Evolutionary conservation across 2,888 invertebrate genomes (phyloP), one percentile per base, ranked within the genome.

Genomic region (Rambutsinella grinnellia): DNA sequence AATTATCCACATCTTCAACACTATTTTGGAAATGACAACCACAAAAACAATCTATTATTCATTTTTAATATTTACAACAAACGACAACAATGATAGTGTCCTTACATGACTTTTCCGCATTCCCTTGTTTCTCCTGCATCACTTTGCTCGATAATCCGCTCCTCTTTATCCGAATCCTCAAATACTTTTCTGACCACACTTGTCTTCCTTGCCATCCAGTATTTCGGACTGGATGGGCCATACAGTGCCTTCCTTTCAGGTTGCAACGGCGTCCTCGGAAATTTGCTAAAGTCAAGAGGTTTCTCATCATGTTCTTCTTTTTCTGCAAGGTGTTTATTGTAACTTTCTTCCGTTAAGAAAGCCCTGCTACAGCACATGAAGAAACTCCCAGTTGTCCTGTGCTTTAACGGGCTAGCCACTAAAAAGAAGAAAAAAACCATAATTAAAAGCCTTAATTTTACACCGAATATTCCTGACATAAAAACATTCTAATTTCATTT

Each of bases 341-440:
- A 76, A 53, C 76, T 63, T 17, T 63, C 63, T 1, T 76, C 72
- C 0, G 76, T 46, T 10, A 79, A 44, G 53, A 63, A 79, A 8
- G 76, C 79, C 57, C 71, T 65, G 2, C 58, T 72, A 24, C 79
- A 79, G 58, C 79, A 79, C 49, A 71, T 44, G 19, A 26, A 26
- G 15, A 79, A 46, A 15, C 51, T 27, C 8, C 51, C 53, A 8
- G 58, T 69, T 15, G n/a, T 19, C 5, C 47, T 36, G 1, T 23
- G 24, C 44, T 74, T 60, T 13, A 74, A 23, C 6, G 53, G 46
- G 21, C 58, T 27, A 53, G 47, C 63, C 3, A 44, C 77, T 78
- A 26, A 3, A 53, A 36, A 36, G 3, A 36, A 46, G 36, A 36
- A 5, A 36, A 36, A 36, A 13, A 36, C 13, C 36, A 36, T 8